phyloP scores from a whole-genome alignment of 2,888 invertebrate genomes.

The Melipona bicolor region DNA sequence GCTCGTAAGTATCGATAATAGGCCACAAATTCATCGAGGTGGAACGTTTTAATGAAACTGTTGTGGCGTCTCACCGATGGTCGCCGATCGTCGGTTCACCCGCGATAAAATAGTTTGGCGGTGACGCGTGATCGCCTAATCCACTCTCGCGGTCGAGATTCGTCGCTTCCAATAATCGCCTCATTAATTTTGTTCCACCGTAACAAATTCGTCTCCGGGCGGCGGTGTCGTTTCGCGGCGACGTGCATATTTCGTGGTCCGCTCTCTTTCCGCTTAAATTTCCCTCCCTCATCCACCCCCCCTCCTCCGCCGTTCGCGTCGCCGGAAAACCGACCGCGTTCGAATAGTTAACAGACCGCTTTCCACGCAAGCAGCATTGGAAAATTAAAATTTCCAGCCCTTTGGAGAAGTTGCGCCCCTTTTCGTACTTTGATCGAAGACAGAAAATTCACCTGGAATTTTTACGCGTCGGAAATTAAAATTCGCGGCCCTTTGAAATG shows the following conservation, averaged over 20 bases:
- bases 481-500: not conserved
- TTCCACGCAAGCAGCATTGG: not conserved
- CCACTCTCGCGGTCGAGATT: conserved; percentile 36
- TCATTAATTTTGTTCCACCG: conserved; percentile 49
- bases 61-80: conserved; percentile 33
- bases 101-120: conserved; percentile 49
- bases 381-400: not conserved
- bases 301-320: not conserved
- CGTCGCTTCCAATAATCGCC: conserved; percentile 57
- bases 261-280: conserved; percentile 2
- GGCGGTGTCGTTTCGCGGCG: not conserved
- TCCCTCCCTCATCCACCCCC: not conserved
- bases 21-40: conserved; percentile 27
- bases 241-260: conserved; percentile 4
- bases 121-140: conserved; percentile 28
- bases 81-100: conserved; percentile 34
- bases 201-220: conserved; percentile 45
- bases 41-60: conserved; percentile 56
- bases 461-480: not conserved
- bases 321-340: not conserved
- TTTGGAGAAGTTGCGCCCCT: not conserved
- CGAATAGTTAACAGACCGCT: not conserved
- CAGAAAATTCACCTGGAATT: not conserved
- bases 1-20: conserved; percentile 48
- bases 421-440: not conserved